Conservation (phyloP, 2,888 invertebrate species). For the Megaustenia siamemsis region DNA sequence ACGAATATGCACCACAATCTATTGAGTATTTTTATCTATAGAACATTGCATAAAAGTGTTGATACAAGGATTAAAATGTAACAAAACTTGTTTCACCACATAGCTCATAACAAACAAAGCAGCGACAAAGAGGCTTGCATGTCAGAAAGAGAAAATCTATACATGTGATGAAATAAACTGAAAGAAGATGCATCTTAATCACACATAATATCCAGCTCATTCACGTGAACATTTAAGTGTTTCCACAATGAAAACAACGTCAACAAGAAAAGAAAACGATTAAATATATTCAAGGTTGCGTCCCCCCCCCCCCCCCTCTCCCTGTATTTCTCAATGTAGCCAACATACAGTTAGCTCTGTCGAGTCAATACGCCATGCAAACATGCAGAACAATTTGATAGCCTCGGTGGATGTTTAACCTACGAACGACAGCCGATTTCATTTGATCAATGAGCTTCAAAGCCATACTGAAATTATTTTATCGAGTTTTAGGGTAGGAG, state of each 20-base stretch:
- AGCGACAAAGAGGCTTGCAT: too few relatives aligned
- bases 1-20: too few relatives aligned
- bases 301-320: too few relatives aligned
- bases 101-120: too few relatives aligned
- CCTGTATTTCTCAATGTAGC: neutral
- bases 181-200: neutral
- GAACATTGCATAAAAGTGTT: too few relatives aligned
- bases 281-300: neutral
- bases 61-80: too few relatives aligned
- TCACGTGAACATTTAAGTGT: neutral
- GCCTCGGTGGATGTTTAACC: neutral
- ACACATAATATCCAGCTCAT: neutral
- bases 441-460: neutral
- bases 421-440: neutral
- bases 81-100: too few relatives aligned
- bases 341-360: neutral
- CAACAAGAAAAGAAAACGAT: neutral
- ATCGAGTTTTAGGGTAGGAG: neutral
- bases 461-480: neutral
- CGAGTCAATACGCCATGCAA: slow-evolving; percentile 12
- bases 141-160: too few relatives aligned
- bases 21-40: too few relatives aligned
- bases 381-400: neutral
- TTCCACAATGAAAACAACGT: neutral
- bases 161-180: too few relatives aligned